Evolutionary conservation across 2,888 invertebrate species (phyloP).

Genomic region (Junonia oenone): DNA sequence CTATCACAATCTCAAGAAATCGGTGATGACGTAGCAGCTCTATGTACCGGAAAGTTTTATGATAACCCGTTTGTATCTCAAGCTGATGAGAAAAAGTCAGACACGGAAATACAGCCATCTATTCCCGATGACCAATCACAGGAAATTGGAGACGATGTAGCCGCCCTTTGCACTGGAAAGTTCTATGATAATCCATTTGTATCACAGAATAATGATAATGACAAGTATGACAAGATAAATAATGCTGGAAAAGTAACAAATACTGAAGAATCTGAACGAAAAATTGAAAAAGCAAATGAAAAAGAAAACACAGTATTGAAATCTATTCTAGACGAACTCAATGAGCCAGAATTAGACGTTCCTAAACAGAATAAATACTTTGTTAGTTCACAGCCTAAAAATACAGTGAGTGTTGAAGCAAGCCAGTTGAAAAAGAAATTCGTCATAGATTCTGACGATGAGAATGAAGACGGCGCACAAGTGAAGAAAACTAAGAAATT

Average conservation of each 20-base stretch:
- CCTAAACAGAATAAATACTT: conserved; percentile 56
- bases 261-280: not conserved
- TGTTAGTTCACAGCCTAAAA: conserved; percentile 25
- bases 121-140: conserved; percentile 37
- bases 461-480: conserved; percentile 37
- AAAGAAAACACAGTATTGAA: conserved; percentile 40
- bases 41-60: conserved; percentile 81
- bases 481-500: conserved; percentile 54
- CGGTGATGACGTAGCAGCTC: conserved; percentile 69
- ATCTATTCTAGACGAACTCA: conserved; percentile 60
- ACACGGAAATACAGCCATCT: not conserved
- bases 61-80: conserved; percentile 57
- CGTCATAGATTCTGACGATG: conserved; percentile 67
- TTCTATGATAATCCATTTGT: conserved; percentile 71
- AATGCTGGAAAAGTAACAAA: not conserved
- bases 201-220: conserved; percentile 27
- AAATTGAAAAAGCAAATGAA: conserved; percentile 3
- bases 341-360: conserved; percentile 50
- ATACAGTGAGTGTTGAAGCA: conserved; percentile 27
- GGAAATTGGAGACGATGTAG: conserved; percentile 66
- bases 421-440: conserved; percentile 54
- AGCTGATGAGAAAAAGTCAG: not conserved
- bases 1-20: conserved; percentile 52
- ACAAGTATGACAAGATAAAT: not conserved
- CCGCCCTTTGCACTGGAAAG: conserved; percentile 79